Evolutionary conservation across 2,888 invertebrate genomes (phyloP).

Genomic region (Cantharis nigra): DNA sequence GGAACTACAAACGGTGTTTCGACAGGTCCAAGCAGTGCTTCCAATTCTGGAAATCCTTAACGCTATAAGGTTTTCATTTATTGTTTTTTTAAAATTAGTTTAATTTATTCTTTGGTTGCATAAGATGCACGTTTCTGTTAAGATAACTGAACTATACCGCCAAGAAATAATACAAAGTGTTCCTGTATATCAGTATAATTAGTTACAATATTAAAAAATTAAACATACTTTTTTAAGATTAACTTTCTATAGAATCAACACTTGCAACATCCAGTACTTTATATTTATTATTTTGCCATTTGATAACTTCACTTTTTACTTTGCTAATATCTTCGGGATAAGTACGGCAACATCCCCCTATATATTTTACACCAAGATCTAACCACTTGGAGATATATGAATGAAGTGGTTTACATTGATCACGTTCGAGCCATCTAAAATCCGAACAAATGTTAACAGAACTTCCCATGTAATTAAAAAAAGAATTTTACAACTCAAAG

Average conservation of each 20-base stretch:
- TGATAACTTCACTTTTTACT: slow-evolving; percentile 68
- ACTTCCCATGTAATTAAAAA: no score
- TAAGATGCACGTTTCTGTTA: not conserved
- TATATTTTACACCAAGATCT: slow-evolving; percentile 76
- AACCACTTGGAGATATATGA: slow-evolving; percentile 80
- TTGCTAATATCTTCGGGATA: slow-evolving; percentile 78
- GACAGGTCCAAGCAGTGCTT: slow-evolving; percentile 33
- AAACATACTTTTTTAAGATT: not conserved
- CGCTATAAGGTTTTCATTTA: not conserved
- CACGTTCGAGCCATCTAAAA: slow-evolving; percentile 72
- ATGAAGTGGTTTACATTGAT: slow-evolving; percentile 72
- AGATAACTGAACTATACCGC: not conserved
- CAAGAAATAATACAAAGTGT: not conserved
- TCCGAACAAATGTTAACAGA: slow-evolving; percentile 9
- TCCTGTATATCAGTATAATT: not conserved
- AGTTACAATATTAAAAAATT: not conserved
- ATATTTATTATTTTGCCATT: slow-evolving; percentile 45
- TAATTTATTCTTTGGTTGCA: not conserved
- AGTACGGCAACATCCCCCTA: slow-evolving; percentile 93
- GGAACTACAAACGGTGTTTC: slow-evolving; percentile 30
- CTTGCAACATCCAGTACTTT: not conserved
- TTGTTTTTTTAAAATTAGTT: not conserved
- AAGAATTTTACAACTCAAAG: no score
- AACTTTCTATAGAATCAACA: not conserved
- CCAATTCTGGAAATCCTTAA: slow-evolving; percentile 11